Base-by-base conservation (phyloP, 2,888 invertebrate species). In the Rugalucina vietnamica region DNA sequence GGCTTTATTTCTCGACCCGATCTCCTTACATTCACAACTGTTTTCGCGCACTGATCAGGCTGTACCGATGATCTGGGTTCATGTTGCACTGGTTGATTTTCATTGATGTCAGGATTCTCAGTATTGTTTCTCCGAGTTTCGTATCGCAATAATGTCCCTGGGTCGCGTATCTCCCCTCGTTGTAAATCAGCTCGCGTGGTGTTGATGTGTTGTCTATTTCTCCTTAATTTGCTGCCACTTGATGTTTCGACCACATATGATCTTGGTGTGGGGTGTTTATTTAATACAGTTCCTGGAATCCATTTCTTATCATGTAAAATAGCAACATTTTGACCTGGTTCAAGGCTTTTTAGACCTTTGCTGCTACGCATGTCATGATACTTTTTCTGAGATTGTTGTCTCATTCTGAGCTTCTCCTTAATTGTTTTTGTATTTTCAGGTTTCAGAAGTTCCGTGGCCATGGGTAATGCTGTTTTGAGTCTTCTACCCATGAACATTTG, bases 401-500 rank as follows among this genome's bases (percentile, higher is more conserved):
- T 36, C 27, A 3, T 36, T 70, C 36, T 36, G 36, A 70, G 70
- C 36, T 37, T 70, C 12, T 70, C 5, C 70, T 70, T 70, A 4
- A 70, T 21, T 24, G 4, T n/a, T 4, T 74, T 39, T 36, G 32
- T 37, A 1, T 69, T 39, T 34, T 65, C 27, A 37, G 39, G 50
- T 39, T 74, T 65, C 14, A 84, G 50, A 37, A 85, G 43, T 69
- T 76, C 74, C 37, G 77, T 36, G n/a, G 82, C 32, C n/a, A 76
- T 77, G 49, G 86, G 86, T 60, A 60, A 36, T n/a, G 74, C 71
- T 54, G 81, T 81, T 78, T 81, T 86, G 3, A 84, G 70, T 34
- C 82, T 76, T 29, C 82, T 73, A 21, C 60, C 71, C 34, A 85
- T 54, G 72, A 85, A 85, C 79, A 85, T 73, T 70, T 85, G 82